These are phyloP conservation scores for Diorhabda carinulata DNA, from an alignment of 1,140 invertebrate species.

Conservation along the genomic window DNA sequence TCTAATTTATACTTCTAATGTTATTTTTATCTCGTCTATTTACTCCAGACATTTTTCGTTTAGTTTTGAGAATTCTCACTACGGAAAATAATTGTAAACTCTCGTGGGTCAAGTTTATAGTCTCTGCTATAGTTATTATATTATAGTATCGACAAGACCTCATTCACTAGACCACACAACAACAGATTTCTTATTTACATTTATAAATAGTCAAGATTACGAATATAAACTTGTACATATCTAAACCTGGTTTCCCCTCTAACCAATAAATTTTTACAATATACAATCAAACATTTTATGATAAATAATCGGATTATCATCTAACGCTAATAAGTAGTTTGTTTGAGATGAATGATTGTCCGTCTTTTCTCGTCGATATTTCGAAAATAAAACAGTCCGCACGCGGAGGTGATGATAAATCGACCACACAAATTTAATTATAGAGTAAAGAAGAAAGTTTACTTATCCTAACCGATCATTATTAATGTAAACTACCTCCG, in stretches of 20 bases:
- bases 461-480: conserved; percentile 2
- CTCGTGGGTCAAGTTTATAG: no score
- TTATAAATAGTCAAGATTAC: no score
- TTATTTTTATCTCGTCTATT: no score
- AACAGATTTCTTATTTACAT: no score
- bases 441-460: conserved; percentile 10
- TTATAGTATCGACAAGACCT: no score
- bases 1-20: no score
- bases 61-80: no score
- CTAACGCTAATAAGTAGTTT: conserved; percentile 16
- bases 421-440: conserved; percentile 32
- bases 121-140: no score
- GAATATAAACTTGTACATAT: neutral
- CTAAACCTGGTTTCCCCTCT: neutral
- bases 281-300: neutral
- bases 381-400: conserved; percentile 5
- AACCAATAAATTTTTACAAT: neutral
- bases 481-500: neutral
- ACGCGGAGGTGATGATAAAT: conserved; percentile 25
- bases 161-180: no score
- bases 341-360: conserved; percentile 15
- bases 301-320: conserved; percentile 1
- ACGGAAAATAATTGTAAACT: no score
- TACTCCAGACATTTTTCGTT: no score
- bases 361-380: conserved; percentile 19